Base-by-base conservation (phyloP, 2,888 invertebrate genomes). In the Drosophila aldrichi region DNA sequence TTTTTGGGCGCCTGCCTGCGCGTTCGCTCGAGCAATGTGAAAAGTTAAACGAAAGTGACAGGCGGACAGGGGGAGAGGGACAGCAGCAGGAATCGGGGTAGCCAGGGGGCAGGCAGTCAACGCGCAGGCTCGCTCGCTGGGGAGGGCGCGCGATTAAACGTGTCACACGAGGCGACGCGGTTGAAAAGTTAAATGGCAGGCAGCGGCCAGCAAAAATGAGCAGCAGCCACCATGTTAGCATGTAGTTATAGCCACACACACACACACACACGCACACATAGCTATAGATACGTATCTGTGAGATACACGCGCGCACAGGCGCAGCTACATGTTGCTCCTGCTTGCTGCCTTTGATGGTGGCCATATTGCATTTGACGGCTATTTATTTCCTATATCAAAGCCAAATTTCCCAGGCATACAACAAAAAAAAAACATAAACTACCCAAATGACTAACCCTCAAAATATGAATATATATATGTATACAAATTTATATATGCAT, bases 1-100 rank as follows among this genome's bases (percentile, higher is more conserved):
- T 70, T 54, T 54, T 77, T 75, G 72, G 54, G 58, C 58, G 62
- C 41, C 58, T 58, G 59, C 9, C 9, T 16, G 36, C 51, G 34
- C 57, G 57, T n/a, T 55, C 54, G 59, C 46, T 36, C 57, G 69
- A 52, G 68, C 76, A 69, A 76, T 79, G 78, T 75, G 80, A 81
- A 87, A 84, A 80, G 79, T 85, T 84, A 81, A 90, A 88, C 79
- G 86, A 90, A 88, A 90, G 89, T 88, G 89, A 86, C 89, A 90
- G 83, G 78, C 87, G 61, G 71, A 67, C 67, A 70, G 65, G 7
- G 54, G 2, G 20, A 1, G 16, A 22, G 44, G 34, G 14, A 5
- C 41, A 41, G 41, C 9, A 4, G 32, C 14, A 32, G 32, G 32
- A 32, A 10, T 10, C 10, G 10, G 9, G 18, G 32, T 9, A n/a